Base-by-base conservation (phyloP, 2,113 vertebrate genomes). In the Poeciliopsis prolifica region DNA sequence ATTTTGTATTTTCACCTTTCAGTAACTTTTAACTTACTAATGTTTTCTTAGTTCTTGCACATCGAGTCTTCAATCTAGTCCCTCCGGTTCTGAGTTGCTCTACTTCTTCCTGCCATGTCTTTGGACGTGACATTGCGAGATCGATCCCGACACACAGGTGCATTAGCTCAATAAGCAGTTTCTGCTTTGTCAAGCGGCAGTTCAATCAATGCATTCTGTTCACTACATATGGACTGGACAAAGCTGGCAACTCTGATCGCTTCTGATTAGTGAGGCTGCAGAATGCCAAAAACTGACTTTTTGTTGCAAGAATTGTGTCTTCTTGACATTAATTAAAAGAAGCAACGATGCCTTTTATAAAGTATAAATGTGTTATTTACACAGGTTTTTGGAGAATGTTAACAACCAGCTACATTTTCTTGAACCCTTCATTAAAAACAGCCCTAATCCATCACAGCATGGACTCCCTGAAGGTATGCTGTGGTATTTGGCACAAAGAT, bases 91-190 rank as follows among this genome's bases (percentile, higher is more conserved):
- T 75, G 26, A 31, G 33, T 72, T 73, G 28, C 48, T 71, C 68
- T 62, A 76, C 15, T 12, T 86, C 74, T 80, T 82, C 54, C 79
- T 71, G 80, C 79, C 66, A 42, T 61, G 70, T 72, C 77, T 90
- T 85, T 88, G 82, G 80, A 85, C 89, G 89, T 92, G 91, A 93
- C 91, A 92, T 90, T 92, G 90, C 28, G 60, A 87, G 86, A 94
- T 92, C 85, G 90, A 94, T 92, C 84, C 73, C 65, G 84, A 84
- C 92, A 90, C 86, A 86, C 82, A 89, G 88, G 78, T 91, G 86
- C 88, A 93, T 93, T 93, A 91, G 92, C 89, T 92, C 92, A 92
- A 92, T 94, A 92, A 92, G 90, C 87, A 89, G 86, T 93, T 93
- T 94, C 91, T 93, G 91, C 91, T 91, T 92, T 93, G 90, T 92